These are phyloP conservation scores for Ephialtes manifestator DNA, from an alignment of 2,888 invertebrate species.

Conservation along the genomic window DNA sequence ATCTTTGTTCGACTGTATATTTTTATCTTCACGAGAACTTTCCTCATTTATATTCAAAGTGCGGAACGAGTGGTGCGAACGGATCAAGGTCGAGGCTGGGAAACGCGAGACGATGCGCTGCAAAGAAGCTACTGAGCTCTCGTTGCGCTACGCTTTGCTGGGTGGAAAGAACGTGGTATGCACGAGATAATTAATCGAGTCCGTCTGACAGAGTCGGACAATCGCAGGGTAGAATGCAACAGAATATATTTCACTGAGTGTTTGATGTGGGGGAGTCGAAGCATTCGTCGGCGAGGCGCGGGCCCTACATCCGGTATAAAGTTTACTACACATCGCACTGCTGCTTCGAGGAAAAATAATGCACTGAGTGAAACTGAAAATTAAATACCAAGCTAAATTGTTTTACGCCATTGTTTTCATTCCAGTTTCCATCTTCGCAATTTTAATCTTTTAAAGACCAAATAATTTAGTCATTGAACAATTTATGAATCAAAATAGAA, in stretches of 20 bases:
- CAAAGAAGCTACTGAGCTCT: slow-evolving; percentile 18
- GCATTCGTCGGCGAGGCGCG: slow-evolving; percentile 67
- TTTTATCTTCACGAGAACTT: slow-evolving; percentile 25
- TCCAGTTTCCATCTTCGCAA: background rate
- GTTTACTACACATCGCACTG: background rate
- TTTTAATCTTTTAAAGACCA: background rate
- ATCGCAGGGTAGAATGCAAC: slow-evolving; percentile 41
- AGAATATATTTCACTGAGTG: slow-evolving; percentile 19
- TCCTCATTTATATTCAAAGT: slow-evolving; percentile 20
- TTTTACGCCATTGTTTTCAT: background rate
- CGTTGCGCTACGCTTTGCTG: background rate
- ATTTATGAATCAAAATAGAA: too few species aligned
- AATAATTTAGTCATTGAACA: background rate
- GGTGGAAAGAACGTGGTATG: slow-evolving; percentile 55
- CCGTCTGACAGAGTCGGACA: slow-evolving; percentile 47
- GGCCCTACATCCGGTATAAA: slow-evolving; percentile 68
- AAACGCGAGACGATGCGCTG: slow-evolving; percentile 9
- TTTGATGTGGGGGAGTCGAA: slow-evolving; percentile 56
- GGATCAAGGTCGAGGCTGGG: slow-evolving; percentile 54
- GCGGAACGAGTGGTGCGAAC: slow-evolving; percentile 58
- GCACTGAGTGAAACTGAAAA: background rate
- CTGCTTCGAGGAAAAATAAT: background rate
- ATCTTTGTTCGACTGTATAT: background rate
- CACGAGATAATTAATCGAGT: slow-evolving; percentile 56
- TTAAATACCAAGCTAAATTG: background rate